A percentile compares a stretch with the other conserved stretches of the same genome.
Conservation (phyloP, 2,888 invertebrate species). For the Aphidoletes aphidimyza region DNA sequence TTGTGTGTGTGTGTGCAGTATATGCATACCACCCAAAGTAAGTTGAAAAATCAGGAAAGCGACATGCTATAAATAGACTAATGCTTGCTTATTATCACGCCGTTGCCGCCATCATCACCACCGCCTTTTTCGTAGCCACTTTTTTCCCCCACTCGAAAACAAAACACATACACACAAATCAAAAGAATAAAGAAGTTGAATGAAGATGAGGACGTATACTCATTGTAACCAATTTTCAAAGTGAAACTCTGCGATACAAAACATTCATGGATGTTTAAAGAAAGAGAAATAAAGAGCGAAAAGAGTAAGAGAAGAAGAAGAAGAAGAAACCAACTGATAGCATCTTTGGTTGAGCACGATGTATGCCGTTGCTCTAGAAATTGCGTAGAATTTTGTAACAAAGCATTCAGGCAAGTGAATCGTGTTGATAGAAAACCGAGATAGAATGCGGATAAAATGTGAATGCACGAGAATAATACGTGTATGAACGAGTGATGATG, state of each 20-base stretch:
- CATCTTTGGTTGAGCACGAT: not conserved
- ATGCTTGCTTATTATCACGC: constrained; percentile 41
- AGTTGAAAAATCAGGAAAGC: too few relatives aligned
- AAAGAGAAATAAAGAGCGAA: not conserved
- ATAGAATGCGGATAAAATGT: constrained; percentile 29
- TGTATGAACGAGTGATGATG: too few relatives aligned
- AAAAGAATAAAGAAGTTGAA: too few relatives aligned
- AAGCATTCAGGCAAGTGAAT: constrained; percentile 9
- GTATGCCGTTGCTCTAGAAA: not conserved
- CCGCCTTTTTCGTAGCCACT: not conserved
- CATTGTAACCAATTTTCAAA: constrained; percentile 30
- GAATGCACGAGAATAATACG: constrained; percentile 2
- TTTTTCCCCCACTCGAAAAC: too few relatives aligned
- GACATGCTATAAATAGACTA: constrained; percentile 27
- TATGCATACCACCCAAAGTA: too few relatives aligned
- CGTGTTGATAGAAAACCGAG: not conserved
- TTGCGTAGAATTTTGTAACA: not conserved
- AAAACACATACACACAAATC: too few relatives aligned
- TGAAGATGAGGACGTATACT: not conserved
- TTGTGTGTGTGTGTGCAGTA: not conserved
- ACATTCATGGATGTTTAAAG: not conserved
- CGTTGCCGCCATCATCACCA: not conserved
- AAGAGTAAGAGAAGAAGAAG: not conserved
- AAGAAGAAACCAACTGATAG: not conserved
- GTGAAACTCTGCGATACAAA: not conserved